Base-by-base conservation (phyloP, 2,888 invertebrate species). In the Hydrotaea cyrtoneurina region DNA sequence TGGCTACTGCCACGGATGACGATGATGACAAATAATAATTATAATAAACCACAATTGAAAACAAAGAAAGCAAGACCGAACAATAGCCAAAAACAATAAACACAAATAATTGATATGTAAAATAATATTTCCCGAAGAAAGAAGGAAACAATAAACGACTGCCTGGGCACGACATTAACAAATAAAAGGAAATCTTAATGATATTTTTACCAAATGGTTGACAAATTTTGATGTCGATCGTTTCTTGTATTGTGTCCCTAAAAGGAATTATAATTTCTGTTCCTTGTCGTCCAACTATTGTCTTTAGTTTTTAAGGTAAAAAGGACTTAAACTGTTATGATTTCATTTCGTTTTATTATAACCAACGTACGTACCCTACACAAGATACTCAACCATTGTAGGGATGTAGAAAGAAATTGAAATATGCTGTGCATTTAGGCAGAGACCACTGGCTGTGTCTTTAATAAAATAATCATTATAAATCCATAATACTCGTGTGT, bases 381-480 rank as follows among this genome's bases (percentile, higher is more conserved):
- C 4, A 2, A 7, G 2, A 4, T 31, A 39, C 39, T 39, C 39
- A 8, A 13, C 13, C 1, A 10, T 39, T 39, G 8, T 39, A 39
- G 39, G 39, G 13, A 39, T 39, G 11, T 13, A 4, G 39, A 39
- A 31, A 31, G 31, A 31, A 31, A 31, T 31, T 39, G 39, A 13
- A 39, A 39, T 39, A 8, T 39, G 11, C 13, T 39, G 39, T 26
- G 59, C 59, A 26, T 59, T 23, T 8, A 39, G 21, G 46, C 69
- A 46, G 64, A 39, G 21, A 69, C 69, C 69, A 66, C 89, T 86
- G 86, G 91, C 90, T 89, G 89, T 89, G 89, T 89, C 88, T 91
- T 89, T 90, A 92, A 92, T 92, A 91, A 90, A 90, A 92, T 91
- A 92, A 92, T 92, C 90, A 91, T 91, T 91, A 91, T 92, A 92